phyloP scores from a whole-genome alignment of 2,888 invertebrate genomes.

The Periphyllus acericola region DNA sequence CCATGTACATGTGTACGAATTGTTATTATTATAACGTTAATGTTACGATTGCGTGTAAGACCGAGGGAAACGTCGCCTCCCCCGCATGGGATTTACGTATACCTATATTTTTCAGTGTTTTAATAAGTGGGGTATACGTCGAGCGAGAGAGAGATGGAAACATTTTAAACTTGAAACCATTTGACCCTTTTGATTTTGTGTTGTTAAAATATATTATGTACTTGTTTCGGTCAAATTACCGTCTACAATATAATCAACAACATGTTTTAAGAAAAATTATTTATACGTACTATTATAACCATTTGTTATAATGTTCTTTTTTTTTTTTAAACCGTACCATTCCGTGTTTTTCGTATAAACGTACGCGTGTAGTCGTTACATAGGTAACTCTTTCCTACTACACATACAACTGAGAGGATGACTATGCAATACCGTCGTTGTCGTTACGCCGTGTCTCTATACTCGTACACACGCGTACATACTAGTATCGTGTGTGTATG shows the following conservation, averaged over 20 bases:
- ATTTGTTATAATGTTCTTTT: background rate
- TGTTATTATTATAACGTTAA: background rate
- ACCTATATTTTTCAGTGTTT: background rate
- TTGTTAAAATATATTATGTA: slow-evolving; percentile 3
- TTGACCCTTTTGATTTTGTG: slow-evolving; percentile 2
- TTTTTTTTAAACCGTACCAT: background rate
- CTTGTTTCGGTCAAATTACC: background rate
- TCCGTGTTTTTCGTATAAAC: background rate
- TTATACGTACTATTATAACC: background rate
- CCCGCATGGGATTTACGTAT: background rate
- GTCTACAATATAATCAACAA: slow-evolving; percentile 15
- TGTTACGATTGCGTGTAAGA: background rate
- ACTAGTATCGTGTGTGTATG: background rate
- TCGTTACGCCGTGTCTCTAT: slow-evolving; percentile 30
- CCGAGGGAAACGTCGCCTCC: background rate
- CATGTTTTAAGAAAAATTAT: background rate
- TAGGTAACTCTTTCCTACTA: background rate
- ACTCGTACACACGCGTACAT: no score
- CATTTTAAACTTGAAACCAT: slow-evolving; percentile 10
- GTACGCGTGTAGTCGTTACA: background rate
- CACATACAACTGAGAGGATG: background rate
- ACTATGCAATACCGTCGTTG: slow-evolving; percentile 18
- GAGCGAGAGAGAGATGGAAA: background rate
- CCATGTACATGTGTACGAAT: background rate
- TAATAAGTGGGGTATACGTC: background rate